Percentiles rank a stretch among this genome's conserved stretches.
Conservation (phyloP, 64 coral and sea anemone genomes). For the Pocillopora damicornis region DNA sequence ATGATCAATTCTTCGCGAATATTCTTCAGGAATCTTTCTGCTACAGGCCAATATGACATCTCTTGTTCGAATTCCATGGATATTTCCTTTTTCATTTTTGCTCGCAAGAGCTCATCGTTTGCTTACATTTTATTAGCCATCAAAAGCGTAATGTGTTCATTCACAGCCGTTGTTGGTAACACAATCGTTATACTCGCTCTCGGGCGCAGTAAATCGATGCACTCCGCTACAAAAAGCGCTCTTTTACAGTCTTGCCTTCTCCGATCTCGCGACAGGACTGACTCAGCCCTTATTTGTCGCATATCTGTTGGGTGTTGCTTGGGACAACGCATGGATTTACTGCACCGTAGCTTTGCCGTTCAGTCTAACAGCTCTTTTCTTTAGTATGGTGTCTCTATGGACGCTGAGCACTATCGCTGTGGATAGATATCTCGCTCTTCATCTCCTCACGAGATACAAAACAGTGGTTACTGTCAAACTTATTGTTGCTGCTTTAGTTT, state of each 20-base stretch:
- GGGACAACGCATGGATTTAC: not conserved
- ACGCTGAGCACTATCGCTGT: not conserved
- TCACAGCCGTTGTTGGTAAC: not conserved
- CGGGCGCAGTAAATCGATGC: not conserved
- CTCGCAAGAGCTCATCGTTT: not conserved
- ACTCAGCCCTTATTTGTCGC: not conserved
- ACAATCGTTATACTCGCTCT: not conserved
- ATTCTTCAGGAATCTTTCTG: no score
- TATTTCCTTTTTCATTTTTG: not conserved
- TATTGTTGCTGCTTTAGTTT: not conserved
- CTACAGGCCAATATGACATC: no score
- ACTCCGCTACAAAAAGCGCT: not conserved
- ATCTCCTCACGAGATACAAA: not conserved
- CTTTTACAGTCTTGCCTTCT: not conserved
- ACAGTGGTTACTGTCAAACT: not conserved
- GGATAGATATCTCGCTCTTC: constrained; percentile 9
- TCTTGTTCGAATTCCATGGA: not conserved
- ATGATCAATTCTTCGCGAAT: no score
- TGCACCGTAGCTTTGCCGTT: not conserved
- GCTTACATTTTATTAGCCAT: not conserved
- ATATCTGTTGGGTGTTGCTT: not conserved
- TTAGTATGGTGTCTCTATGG: not conserved
- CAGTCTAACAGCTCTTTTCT: not conserved
- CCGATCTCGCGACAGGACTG: not conserved
- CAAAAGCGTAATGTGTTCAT: not conserved